A percentile compares a stretch with the other conserved stretches of the same genome.
phyloP scores from a whole-genome alignment of 2,888 invertebrate genomes.

The Pristionchus fissidentatus region DNA sequence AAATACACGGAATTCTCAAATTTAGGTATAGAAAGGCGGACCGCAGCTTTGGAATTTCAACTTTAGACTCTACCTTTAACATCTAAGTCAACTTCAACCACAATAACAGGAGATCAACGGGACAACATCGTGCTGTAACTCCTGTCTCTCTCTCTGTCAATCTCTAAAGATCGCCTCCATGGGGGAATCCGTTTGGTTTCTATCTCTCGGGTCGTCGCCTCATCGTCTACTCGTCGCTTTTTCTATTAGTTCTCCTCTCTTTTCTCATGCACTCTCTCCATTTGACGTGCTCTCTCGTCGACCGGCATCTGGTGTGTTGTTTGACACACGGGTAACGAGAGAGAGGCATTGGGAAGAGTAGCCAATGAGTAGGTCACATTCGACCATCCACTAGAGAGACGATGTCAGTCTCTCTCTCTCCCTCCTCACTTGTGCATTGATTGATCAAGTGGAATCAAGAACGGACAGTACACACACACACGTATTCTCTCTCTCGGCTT shows the following conservation, averaged over 20 bases:
- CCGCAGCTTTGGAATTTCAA: too few relatives aligned
- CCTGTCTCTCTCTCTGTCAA: too few relatives aligned
- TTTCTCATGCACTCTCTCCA: background rate
- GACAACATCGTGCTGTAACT: too few relatives aligned
- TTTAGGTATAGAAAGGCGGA: too few relatives aligned
- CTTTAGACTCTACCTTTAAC: constrained; percentile 6
- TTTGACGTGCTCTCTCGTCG: background rate
- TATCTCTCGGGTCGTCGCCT: background rate
- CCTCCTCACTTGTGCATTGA: background rate
- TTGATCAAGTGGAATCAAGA: constrained; percentile 5
- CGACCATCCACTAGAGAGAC: background rate
- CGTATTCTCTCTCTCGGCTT: too few relatives aligned
- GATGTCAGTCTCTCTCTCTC: background rate
- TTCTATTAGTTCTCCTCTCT: constrained; percentile 16
- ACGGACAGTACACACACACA: too few relatives aligned
- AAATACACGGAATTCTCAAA: too few relatives aligned
- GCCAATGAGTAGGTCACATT: constrained; percentile 28
- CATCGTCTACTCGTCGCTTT: constrained; percentile 31
- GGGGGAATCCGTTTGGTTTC: constrained; percentile 12
- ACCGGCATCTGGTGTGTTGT: constrained; percentile 16
- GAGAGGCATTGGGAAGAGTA: constrained; percentile 41
- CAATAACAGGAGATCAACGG: too few relatives aligned
- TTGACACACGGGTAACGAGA: constrained; percentile 15
- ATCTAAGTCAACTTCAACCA: too few relatives aligned
- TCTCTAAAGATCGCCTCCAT: constrained; percentile 1